phyloP scores from a whole-genome alignment of 2,113 vertebrate genomes.

The Delphinapterus leucas region DNA sequence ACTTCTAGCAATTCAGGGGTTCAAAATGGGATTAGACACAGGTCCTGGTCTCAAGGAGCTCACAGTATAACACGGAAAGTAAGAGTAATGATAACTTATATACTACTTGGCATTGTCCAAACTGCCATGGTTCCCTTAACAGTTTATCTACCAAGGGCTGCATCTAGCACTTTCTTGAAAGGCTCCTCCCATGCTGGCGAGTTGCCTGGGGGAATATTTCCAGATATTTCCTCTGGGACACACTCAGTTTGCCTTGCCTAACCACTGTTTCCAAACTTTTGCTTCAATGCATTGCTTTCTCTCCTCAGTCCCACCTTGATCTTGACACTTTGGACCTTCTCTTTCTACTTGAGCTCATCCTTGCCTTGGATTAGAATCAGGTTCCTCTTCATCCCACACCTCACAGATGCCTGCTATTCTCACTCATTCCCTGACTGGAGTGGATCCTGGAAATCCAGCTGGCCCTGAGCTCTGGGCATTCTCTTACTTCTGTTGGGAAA shows the following conservation, averaged over 20 bases:
- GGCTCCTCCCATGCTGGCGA: neutral
- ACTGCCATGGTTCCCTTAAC: neutral
- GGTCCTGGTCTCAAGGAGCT: neutral
- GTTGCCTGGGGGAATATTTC: neutral
- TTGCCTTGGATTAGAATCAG: neutral
- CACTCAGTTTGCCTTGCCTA: neutral
- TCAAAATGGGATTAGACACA: neutral
- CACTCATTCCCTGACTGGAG: neutral
- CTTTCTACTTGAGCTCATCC: neutral
- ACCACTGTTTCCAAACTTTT: neutral
- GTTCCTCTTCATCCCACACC: neutral
- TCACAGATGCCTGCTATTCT: neutral
- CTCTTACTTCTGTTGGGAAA: neutral
- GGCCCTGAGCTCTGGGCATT: neutral
- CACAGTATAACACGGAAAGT: neutral
- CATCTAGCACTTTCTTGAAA: neutral
- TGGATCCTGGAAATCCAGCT: neutral
- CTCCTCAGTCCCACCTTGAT: neutral
- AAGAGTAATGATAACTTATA: neutral
- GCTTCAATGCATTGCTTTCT: neutral
- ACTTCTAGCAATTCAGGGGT: neutral
- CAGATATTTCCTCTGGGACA: neutral
- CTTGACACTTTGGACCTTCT: neutral
- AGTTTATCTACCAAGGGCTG: neutral
- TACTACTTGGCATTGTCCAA: neutral